Conservation (phyloP, 2,888 invertebrate species). For the Cosmia trapezina region DNA sequence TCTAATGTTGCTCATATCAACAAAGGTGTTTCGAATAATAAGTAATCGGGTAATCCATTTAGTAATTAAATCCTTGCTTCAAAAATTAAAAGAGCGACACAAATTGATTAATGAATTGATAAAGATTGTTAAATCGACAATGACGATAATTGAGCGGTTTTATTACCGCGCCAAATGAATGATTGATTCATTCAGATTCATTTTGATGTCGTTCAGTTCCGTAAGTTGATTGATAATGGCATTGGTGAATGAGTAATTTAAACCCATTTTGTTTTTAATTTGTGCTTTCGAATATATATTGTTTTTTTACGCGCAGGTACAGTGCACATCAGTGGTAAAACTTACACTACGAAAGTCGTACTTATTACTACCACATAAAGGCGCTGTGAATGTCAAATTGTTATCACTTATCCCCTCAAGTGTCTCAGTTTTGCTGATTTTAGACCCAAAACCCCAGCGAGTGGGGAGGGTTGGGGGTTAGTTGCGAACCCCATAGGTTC, state of each 20-base stretch:
- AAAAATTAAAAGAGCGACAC: neutral
- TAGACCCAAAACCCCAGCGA: no score
- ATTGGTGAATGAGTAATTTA: constrained; percentile 40
- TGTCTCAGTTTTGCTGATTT: no score
- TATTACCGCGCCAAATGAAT: constrained; percentile 42
- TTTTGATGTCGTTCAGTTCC: constrained; percentile 23
- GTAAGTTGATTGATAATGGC: constrained; percentile 48
- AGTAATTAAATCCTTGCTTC: neutral
- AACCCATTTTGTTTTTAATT: constrained; percentile 7
- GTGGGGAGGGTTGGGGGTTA: no score
- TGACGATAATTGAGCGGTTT: constrained; percentile 46
- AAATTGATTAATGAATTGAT: constrained; percentile 39
- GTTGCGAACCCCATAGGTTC: no score
- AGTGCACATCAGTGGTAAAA: neutral
- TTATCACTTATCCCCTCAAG: no score
- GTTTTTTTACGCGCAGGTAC: neutral
- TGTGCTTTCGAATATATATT: neutral
- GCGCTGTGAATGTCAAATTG: neutral
- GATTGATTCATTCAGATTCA: constrained; percentile 40
- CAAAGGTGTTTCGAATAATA: neutral
- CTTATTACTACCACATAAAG: neutral
- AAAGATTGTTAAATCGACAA: constrained; percentile 39
- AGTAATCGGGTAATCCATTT: neutral
- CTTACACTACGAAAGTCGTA: no score
- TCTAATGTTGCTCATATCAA: no score